Evolutionary conservation across 2,888 invertebrate species (phyloP), one percentile per base, ranked within the genome.

Genomic region (Dysmachus trigonus): DNA sequence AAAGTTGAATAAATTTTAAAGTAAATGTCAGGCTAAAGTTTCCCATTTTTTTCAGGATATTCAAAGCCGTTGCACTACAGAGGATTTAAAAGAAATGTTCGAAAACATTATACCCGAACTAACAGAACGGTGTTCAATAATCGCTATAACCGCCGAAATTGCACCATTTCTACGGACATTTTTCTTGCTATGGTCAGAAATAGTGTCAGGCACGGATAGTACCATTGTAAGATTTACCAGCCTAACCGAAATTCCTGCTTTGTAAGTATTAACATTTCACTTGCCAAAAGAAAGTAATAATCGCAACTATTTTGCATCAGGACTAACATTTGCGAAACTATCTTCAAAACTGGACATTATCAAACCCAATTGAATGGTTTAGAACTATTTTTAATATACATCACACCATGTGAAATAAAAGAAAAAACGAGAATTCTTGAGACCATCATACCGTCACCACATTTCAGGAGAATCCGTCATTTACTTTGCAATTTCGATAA

Each of bases 281-380:
- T 33, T 10, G 2, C 18, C n/a, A n/a, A 31, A n/a, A n/a, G 0
- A 33, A 31, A 73, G n/a, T n/a, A 33, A 15, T 47, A 6, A 47
- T n/a, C n/a, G 15, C 6, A 15, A 47, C 2, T 15, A 47, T 47
- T 6, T n/a, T 47, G 15, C 15, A 22, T 27, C n/a, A 83, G 83
- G 47, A 27, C 8, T 22, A n/a, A 31, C 4, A n/a, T 83, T 30
- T 71, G 38, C 15, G 83, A 83, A 72, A 22, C 72, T 2, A 72
- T 71, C 35, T 33, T 83, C 7, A 72, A 31, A 38, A 72, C 47
- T 35, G 83, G 83, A n/a, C 83, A 83, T 72, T 83, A 41, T 41
- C 5, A 72, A 2, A 72, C 83, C 13, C 83, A 83, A 30, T 3
- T 83, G 27, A 38, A 72, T 41, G 83, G 83, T 15, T 15, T 83